phyloP scores from a whole-genome alignment of 2,113 vertebrate genomes.

The Scatophagus argus region DNA sequence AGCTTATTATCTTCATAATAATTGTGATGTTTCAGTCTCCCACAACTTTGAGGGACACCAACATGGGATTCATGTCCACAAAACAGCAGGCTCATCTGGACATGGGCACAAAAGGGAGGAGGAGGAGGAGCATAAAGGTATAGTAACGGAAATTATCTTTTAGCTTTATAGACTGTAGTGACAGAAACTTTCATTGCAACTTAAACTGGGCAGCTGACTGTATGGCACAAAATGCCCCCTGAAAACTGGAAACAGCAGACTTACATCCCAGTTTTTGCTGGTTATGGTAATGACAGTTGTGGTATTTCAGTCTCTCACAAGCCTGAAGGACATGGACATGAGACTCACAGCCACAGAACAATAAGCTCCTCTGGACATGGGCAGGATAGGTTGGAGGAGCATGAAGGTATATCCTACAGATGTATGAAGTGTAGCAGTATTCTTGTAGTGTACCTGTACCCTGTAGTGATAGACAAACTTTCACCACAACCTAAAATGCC shows the following conservation, averaged over 20 bases:
- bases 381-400: no score
- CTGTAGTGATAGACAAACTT: no score
- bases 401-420: no score
- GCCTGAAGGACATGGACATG: not conserved
- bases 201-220: not conserved
- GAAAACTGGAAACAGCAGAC: not conserved
- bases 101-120: not conserved
- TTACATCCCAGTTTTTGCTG: not conserved
- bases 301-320: not conserved
- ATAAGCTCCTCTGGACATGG: no score
- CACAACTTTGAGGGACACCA: conserved; percentile 1
- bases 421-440: no score
- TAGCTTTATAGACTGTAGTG: not conserved
- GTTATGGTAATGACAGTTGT: not conserved
- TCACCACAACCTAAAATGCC: no score
- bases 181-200: not conserved
- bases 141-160: not conserved
- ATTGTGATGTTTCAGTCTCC: conserved; percentile 31
- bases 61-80: conserved; percentile 21
- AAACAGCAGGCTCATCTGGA: not conserved
- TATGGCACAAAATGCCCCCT: not conserved
- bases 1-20: not conserved
- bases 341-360: not conserved
- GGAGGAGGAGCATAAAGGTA: conserved; percentile 7
- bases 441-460: no score